Base-by-base conservation (phyloP, 1,140 invertebrate genomes). In the Tyrophagus putrescentiae region DNA sequence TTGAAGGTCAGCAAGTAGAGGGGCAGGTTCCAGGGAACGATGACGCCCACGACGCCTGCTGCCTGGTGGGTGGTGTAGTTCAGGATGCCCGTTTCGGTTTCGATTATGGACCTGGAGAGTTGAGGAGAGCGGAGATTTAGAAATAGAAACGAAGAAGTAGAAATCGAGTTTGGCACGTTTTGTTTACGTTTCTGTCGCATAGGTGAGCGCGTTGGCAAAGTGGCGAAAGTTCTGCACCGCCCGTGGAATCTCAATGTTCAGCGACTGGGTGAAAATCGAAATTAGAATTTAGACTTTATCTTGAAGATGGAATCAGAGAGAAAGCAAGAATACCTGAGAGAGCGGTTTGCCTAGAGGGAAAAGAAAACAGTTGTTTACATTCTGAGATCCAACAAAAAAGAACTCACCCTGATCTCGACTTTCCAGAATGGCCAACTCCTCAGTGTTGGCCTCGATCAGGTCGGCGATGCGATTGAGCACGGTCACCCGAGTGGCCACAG, bases 21-120 rank as follows among this genome's bases (percentile, higher is more conserved):
- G 1, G 79, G 79, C 3, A 80, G 69, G 69, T 80, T 80, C 79
- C 79, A 80, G 6, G 79, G 79, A 52, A 71, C 72, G 59, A 80
- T 80, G 1, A 79, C 68, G 0, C 73, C 78, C 6, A 76, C 77
- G 21, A 81, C 77, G 29, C 79, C 79, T 28, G 78, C 68, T 28
- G 79, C 76, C 31, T 73, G 66, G 33, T 72, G 69, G 1, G 71
- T 65, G 0, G 76, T 76, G 66, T 79, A 80, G 65, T 77, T 79
- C 0, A 80, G 48, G 3, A 72, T 70, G 42, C 69, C 67, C 7
- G 67, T 66, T 34, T 72, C 69, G n/a, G 70, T 66, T 48, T 76
- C 48, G 62, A 70, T 59, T 33, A 60, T 64, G 16, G 72, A 75
- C 23, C 74, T 68, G 50, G 7, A 61, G 18, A 50, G 29, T 21